Evolutionary conservation across 2,888 invertebrate species (phyloP), one percentile per base, ranked within the genome.

Genomic region (Tetramorium bicarinatum): DNA sequence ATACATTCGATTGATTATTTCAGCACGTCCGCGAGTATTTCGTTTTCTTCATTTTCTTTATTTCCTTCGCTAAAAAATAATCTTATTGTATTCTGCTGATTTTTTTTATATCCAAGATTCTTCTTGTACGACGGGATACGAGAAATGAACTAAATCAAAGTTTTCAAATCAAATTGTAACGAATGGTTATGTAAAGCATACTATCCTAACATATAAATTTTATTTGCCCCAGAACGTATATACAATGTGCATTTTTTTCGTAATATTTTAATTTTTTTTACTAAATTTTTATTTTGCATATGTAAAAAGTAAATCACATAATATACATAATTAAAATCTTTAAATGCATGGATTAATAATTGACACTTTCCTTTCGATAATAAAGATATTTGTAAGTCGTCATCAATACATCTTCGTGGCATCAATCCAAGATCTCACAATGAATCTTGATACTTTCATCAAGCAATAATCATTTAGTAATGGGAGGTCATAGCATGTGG

Each of bases 141-240:
- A 82, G 84, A 87, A 87, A 89, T 82, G 84, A 85, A 44, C 82
- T 86, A 76, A 83, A 82, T 79, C 77, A 62, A 87, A 84, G 80
- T 83, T 80, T 76, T 44, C 56, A 86, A 86, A 84, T 86, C 77
- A 87, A 87, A 89, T 76, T 47, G 38, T 8, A 62, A 11, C 79
- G 69, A 29, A 62, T 69, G 47, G 21, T 62, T 71, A 61, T 74
- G 11, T 44, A 61, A 69, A 77, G 52, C 52, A n/a, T 25, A 21
- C 54, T 15, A 15, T 44, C 7, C 21, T 81, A 74, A 87, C 82
- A 83, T 82, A 86, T 89, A 85, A 87, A 87, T 66, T 66, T 61
- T 61, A 44, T 49, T 38, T 83, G 59, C 64, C 18, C 13, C 54
- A 15, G 29, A 77, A 44, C 21, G 8, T 49, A 44, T n/a, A 25